Conservation (phyloP, 2,113 vertebrate genomes). For the Mirounga angustirostris region DNA sequence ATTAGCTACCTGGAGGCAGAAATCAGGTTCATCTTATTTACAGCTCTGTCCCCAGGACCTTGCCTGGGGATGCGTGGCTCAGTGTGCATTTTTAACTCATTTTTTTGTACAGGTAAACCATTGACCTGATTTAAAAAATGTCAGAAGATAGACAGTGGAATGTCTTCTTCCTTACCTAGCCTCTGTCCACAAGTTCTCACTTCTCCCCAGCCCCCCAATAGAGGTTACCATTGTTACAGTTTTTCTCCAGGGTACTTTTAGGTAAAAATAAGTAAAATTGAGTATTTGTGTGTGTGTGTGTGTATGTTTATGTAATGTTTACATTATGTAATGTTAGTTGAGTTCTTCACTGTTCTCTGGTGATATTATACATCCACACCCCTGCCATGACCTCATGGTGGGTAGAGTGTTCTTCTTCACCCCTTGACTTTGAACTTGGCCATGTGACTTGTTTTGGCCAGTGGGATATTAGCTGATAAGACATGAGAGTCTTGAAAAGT, state of each 20-base stretch:
- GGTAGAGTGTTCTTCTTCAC: not conserved
- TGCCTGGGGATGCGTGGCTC: not conserved
- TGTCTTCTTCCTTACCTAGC: not conserved
- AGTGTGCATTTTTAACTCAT: not conserved
- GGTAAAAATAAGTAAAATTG: not conserved
- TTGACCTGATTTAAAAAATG: not conserved
- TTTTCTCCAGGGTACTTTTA: not conserved
- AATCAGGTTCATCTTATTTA: not conserved
- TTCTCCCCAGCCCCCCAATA: not conserved
- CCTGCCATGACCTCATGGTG: not conserved
- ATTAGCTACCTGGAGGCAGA: not conserved
- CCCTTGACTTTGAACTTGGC: not conserved
- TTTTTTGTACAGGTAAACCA: no score
- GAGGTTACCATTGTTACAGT: not conserved
- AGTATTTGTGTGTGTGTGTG: not conserved
- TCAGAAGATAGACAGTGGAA: not conserved
- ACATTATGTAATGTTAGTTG: not conserved
- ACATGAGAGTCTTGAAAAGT: not conserved
- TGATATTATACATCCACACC: not conserved
- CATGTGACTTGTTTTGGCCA: not conserved
- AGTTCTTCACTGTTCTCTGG: not conserved
- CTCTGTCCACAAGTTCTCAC: not conserved
- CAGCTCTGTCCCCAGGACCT: not conserved
- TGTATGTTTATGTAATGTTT: no score
- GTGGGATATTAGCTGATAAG: not conserved